These are phyloP conservation scores for Papilio machaon DNA, from an alignment of 1,140 invertebrate species.

Conservation along the genomic window DNA sequence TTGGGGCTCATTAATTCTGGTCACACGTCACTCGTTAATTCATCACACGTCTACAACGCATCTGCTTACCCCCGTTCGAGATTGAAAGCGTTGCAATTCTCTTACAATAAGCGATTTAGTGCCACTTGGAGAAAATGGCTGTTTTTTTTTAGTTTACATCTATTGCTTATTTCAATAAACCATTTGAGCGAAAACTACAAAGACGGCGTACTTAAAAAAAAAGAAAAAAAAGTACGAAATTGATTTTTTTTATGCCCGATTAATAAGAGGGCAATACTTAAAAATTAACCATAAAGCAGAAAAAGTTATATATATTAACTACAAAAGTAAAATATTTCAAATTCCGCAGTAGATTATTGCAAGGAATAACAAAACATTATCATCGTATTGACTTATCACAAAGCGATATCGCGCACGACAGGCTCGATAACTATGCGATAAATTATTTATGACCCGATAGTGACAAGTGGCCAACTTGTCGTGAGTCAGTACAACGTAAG, in stretches of 20 bases:
- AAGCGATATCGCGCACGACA: conserved; percentile 14
- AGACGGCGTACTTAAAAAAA: no score
- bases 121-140: neutral
- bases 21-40: conserved; percentile 26
- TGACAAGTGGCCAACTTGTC: conserved; percentile 30
- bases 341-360: neutral
- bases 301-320: neutral
- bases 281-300: no score
- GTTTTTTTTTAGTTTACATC: neutral
- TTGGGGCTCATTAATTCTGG: conserved; percentile 27
- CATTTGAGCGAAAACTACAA: no score
- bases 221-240: no score
- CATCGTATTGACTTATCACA: neutral
- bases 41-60: conserved; percentile 11
- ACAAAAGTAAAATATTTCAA: neutral
- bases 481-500: conserved; percentile 17
- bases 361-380: conserved; percentile 10
- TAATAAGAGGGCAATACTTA: no score
- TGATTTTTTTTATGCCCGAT: no score
- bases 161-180: no score
- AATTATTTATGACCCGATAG: conserved; percentile 1
- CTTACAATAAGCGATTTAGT: neutral
- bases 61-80: conserved; percentile 30
- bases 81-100: conserved; percentile 14
- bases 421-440: conserved; percentile 25